Conservation (phyloP, 2,888 invertebrate genomes). For the Drosophila nigritarsus region DNA sequence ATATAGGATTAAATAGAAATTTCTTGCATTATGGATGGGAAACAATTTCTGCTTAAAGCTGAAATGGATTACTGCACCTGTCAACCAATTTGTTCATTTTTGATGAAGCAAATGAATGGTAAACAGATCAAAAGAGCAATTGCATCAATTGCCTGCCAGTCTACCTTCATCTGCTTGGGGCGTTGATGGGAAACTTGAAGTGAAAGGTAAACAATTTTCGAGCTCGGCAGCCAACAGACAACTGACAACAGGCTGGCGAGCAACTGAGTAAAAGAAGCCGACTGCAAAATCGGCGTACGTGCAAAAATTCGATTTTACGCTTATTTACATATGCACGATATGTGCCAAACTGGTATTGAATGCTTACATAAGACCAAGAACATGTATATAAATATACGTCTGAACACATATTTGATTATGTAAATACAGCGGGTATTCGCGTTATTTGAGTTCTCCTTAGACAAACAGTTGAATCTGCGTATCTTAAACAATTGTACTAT, state of each 20-base stretch:
- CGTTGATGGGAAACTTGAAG: constrained; percentile 31
- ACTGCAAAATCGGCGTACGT: constrained; percentile 17
- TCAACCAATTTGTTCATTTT: constrained; percentile 5
- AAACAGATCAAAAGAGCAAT: constrained; percentile 66
- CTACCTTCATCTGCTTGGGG: constrained; percentile 8
- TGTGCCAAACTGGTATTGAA: constrained; percentile 6
- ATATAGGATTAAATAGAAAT: not conserved
- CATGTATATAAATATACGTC: not conserved
- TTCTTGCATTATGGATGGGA: not conserved
- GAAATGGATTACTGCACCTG: not conserved
- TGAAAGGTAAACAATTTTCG: constrained; percentile 39
- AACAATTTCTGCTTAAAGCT: not conserved
- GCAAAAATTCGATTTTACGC: constrained; percentile 39
- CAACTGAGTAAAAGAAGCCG: constrained; percentile 9
- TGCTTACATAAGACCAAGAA: constrained; percentile 1
- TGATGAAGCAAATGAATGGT: constrained; percentile 29
- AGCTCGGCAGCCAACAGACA: constrained; percentile 32
- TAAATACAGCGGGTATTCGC: not conserved
- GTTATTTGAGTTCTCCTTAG: not conserved
- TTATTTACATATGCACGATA: constrained; percentile 32
- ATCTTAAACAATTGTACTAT: not conserved
- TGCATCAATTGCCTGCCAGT: constrained; percentile 49
- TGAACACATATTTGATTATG: not conserved
- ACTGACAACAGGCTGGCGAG: constrained; percentile 10
- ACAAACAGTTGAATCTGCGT: not conserved